Evolutionary conservation across 2,888 invertebrate species (phyloP), one percentile per base, ranked within the genome.

Genomic region (Drosophila neoperkinsi): DNA sequence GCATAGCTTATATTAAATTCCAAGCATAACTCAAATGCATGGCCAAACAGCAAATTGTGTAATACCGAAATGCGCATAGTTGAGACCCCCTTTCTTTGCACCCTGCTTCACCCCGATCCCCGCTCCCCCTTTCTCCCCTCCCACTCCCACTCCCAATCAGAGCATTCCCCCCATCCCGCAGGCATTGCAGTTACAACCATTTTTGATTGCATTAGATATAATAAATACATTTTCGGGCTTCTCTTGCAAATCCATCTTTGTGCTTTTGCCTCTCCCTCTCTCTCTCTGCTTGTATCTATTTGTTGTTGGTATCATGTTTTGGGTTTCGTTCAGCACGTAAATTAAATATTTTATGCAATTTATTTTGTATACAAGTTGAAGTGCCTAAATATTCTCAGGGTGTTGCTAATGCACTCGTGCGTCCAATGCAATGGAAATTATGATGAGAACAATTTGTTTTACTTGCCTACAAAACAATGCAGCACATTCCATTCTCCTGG

Each of bases 261-360:
- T 16, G 21, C 16, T 21, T 21, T 9, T 6, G 6, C 33, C 18
- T 21, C 63, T 25, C 21, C 11, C 43, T 36, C 30, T 1, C 57
- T 25, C 25, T 7, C 33, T 46, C 18, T 4, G 25, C 25, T 16
- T 18, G n/a, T n/a, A 6, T 7, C 30, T 51, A 31, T 51, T 18
- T n/a, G 36, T 33, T 31, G 53, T 71, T 68, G 70, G 16, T 4
- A 16, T 46, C 46, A 25, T 46, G 9, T 46, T 46, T 25, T 46
- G 43, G 43, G 43, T 10, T 21, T 21, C 11, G 46, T 25, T 61
- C 66, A 60, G 73, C 75, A 85, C 85, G 85, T 90, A 85, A 85
- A 85, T 85, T 68, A 90, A 85, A 85, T 85, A 85, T 85, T 90
- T 85, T 88, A 85, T 85, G 88, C 88, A 85, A 85, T 85, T 90